These are phyloP conservation scores for Anaspis maculata DNA, from an alignment of 2,888 invertebrate genomes.

Conservation along the genomic window DNA sequence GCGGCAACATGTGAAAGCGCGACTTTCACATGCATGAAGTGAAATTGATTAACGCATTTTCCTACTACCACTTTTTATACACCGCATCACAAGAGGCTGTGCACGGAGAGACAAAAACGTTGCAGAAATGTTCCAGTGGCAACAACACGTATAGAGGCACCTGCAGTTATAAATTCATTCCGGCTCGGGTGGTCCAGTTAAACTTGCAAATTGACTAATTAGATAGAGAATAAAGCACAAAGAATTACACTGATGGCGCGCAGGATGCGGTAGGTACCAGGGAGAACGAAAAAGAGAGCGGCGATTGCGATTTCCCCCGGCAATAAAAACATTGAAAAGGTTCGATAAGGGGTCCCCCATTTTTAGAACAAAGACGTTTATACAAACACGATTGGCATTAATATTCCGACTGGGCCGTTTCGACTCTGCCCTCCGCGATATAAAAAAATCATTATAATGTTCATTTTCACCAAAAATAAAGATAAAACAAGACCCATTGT, in stretches of 20 bases:
- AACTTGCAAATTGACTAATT: conserved; percentile 32
- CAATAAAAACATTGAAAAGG: conserved; percentile 37
- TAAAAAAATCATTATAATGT: conserved; percentile 39
- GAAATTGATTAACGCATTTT: conserved; percentile 7
- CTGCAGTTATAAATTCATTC: conserved; percentile 7
- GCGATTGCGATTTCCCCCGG: conserved; percentile 23
- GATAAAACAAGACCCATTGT: conserved; percentile 33
- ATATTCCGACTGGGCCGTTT: conserved; percentile 32
- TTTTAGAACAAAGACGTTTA: conserved; percentile 39
- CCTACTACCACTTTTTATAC: too few relatives aligned
- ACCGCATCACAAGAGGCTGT: too few relatives aligned
- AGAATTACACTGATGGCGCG: conserved; percentile 26
- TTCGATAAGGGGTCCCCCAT: conserved; percentile 36
- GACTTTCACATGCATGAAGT: conserved; percentile 9
- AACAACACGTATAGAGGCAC: conserved; percentile 2
- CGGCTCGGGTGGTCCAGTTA: conserved; percentile 12
- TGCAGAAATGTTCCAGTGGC: conserved; percentile 3
- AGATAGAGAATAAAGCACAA: conserved; percentile 30
- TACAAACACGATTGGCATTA: conserved; percentile 38
- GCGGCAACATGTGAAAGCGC: conserved; percentile 6
- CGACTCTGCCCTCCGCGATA: conserved; percentile 28
- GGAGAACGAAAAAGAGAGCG: conserved; percentile 25
- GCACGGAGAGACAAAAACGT: neutral
- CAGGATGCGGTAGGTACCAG: too few relatives aligned
- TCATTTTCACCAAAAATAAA: conserved; percentile 36